These are phyloP conservation scores for Cettia cetti DNA, from an alignment of 2,113 vertebrate species.

Conservation along the genomic window DNA sequence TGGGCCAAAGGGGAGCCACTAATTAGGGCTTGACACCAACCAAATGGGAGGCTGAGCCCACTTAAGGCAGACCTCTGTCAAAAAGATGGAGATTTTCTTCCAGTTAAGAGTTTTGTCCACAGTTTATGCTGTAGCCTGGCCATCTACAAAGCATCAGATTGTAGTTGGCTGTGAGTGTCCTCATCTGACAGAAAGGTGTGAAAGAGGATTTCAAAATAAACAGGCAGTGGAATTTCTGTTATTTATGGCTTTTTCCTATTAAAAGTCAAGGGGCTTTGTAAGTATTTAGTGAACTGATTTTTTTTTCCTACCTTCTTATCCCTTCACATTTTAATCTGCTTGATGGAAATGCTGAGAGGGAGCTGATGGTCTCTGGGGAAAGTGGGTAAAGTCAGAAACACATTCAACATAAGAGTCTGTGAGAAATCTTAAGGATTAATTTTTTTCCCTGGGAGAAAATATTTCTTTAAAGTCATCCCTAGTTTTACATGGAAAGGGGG, in stretches of 20 bases:
- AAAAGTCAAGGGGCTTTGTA: not conserved
- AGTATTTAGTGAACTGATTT: not conserved
- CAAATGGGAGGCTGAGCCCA: not conserved
- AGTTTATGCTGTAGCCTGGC: not conserved
- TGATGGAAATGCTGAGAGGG: not conserved
- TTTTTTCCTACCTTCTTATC: not conserved
- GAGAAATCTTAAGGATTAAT: not conserved
- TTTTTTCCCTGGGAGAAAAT: not conserved
- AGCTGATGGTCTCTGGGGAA: not conserved
- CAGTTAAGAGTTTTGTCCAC: not conserved
- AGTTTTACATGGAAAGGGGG: not conserved
- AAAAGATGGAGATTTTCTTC: not conserved
- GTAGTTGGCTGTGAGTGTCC: not conserved
- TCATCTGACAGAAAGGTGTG: not conserved
- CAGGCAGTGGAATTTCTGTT: not conserved
- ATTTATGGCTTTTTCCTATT: not conserved
- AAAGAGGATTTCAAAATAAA: slow-evolving; percentile 3
- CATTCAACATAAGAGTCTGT: not conserved
- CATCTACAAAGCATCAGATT: not conserved
- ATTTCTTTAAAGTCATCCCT: not conserved
- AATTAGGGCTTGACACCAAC: not conserved
- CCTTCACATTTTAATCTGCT: not conserved
- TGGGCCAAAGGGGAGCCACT: not conserved
- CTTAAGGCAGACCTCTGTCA: fast-evolving
- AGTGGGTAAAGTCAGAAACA: slow-evolving; percentile 1